Evolutionary conservation across 2,888 invertebrate species (phyloP).

Genomic region (Archaeoteleia sp.): DNA sequence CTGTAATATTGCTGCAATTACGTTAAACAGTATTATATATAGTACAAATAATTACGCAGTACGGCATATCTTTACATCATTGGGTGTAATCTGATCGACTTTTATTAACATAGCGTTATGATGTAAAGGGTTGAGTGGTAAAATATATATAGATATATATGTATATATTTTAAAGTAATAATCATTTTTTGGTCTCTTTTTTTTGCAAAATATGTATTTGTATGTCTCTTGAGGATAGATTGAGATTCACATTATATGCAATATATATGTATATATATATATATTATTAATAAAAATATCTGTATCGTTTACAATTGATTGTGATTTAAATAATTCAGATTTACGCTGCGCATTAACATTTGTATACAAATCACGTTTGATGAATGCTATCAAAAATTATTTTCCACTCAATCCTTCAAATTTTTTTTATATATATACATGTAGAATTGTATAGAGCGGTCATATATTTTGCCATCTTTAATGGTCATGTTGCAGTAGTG

Average conservation of each 20-base stretch:
- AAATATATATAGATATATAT: conserved; percentile 17
- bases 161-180: conserved; percentile 13
- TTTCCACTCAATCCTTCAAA: conserved; percentile 38
- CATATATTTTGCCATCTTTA: conserved; percentile 11
- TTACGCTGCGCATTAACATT: too few species aligned
- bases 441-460: conserved; percentile 5
- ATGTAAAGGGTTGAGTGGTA: conserved; percentile 38
- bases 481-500: conserved; percentile 26
- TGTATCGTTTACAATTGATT: background rate
- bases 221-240: conserved; percentile 4
- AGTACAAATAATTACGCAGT: conserved; percentile 16
- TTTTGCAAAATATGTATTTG: too few species aligned
- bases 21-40: conserved; percentile 20
- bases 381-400: conserved; percentile 7
- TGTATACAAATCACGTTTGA: too few species aligned
- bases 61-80: conserved; percentile 14
- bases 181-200: conserved; percentile 1
- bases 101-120: conserved; percentile 9
- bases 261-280: too few species aligned
- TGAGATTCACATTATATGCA: conserved; percentile 14
- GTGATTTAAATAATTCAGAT: conserved; percentile 1
- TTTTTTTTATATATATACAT: conserved; percentile 19
- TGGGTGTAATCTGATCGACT: conserved; percentile 12
- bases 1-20: conserved; percentile 33
- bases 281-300: too few species aligned